phyloP scores from a whole-genome alignment of 2,888 invertebrate species.

The Ceraclea dissimilis region DNA sequence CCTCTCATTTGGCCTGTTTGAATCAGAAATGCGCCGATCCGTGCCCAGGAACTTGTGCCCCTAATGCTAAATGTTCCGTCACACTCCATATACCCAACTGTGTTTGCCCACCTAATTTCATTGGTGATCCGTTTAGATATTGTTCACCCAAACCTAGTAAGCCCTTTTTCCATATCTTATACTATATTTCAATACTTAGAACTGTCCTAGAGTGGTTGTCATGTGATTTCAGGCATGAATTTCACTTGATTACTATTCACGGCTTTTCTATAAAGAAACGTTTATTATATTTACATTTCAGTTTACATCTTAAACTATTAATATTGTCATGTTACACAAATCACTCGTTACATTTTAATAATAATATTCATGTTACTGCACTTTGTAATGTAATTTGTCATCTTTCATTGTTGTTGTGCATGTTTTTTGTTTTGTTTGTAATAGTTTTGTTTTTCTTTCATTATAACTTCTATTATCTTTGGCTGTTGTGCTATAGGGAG shows the following conservation, averaged over 20 bases:
- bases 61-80: conserved; percentile 64
- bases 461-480: conserved; percentile 1
- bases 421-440: conserved; percentile 1
- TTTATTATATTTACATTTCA: neutral
- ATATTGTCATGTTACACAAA: neutral
- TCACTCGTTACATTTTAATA: neutral
- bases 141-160: conserved; percentile 39
- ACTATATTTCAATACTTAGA: conserved; percentile 7
- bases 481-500: neutral
- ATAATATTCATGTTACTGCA: neutral
- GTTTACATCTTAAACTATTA: no score
- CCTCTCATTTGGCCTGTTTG: conserved; percentile 56
- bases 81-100: conserved; percentile 73
- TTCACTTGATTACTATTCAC: conserved; percentile 32
- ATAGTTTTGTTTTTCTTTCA: conserved; percentile 1
- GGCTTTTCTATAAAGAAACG: neutral
- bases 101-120: conserved; percentile 57
- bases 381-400: neutral
- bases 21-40: conserved; percentile 61
- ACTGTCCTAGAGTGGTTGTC: neutral
- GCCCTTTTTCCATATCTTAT: conserved; percentile 20
- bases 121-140: conserved; percentile 68
- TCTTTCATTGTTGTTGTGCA: neutral
- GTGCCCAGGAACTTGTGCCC: conserved; percentile 71
- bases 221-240: conserved; percentile 28